Evolutionary conservation across 1,140 invertebrate species (phyloP).

Genomic region (Plutomurus gul): DNA sequence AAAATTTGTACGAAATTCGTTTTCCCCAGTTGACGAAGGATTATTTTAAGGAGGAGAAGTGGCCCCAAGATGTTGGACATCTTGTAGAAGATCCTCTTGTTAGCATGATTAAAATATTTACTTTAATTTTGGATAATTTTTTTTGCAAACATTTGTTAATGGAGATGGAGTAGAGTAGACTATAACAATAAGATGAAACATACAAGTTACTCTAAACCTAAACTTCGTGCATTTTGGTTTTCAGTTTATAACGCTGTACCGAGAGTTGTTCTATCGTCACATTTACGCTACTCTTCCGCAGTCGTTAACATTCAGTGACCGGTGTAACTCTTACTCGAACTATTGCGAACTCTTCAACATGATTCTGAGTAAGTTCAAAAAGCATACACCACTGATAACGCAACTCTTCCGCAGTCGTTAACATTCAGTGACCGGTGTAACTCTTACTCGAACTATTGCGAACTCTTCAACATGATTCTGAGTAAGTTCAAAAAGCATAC

Average conservation of each 20-base stretch:
- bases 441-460: constrained; percentile 98
- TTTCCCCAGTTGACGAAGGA: constrained; percentile 52
- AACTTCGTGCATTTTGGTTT: no score
- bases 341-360: constrained; percentile 98
- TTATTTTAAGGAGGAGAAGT: constrained; percentile 53
- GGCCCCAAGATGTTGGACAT: constrained; percentile 48
- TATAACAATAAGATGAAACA: background rate
- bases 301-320: constrained; percentile 85
- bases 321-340: constrained; percentile 95
- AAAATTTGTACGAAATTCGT: constrained; percentile 53
- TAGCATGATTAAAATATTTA: constrained; percentile 10
- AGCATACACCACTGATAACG: no score
- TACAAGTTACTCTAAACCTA: no score
- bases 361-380: constrained; percentile 73
- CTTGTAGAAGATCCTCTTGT: constrained; percentile 50
- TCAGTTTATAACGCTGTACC: constrained; percentile 90
- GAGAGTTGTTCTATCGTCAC: constrained; percentile 96
- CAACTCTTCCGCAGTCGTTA: constrained; percentile 80
- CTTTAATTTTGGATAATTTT: background rate
- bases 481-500: constrained; percentile 64
- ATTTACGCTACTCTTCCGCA: constrained; percentile 88
- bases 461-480: constrained; percentile 95
- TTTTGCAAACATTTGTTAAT: background rate
- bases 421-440: constrained; percentile 88
- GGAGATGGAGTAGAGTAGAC: background rate